Evolutionary conservation across 2,113 vertebrate genomes (phyloP).

Genomic region (Mobula hypostoma): DNA sequence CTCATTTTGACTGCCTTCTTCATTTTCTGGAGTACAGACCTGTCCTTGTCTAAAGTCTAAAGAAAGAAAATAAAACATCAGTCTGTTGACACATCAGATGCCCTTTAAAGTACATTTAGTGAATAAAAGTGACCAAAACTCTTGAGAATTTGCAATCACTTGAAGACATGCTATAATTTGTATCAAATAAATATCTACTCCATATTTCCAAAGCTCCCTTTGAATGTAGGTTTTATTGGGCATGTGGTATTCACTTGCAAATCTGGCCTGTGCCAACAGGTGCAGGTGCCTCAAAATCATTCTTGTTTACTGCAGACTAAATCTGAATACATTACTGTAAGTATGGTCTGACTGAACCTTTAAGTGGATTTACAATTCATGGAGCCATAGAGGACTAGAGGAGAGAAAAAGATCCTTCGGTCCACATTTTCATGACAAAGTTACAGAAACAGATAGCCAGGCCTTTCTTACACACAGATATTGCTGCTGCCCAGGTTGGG

Average conservation of each 20-base stretch:
- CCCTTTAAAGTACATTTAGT: neutral
- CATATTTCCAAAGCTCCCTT: neutral
- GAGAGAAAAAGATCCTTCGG: too few species aligned
- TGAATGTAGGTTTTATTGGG: neutral
- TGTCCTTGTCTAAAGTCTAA: conserved; percentile 56
- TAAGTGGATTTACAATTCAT: neutral
- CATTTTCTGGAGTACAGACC: conserved; percentile 57
- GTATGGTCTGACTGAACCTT: neutral
- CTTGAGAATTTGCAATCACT: neutral
- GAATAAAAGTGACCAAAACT: neutral
- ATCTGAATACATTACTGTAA: neutral
- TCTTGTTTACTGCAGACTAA: neutral
- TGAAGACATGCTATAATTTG: neutral
- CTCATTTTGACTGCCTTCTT: conserved; percentile 60
- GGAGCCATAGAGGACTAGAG: too few species aligned
- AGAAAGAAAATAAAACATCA: conserved; percentile 36
- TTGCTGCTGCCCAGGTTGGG: too few species aligned
- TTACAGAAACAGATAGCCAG: too few species aligned
- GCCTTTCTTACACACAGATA: too few species aligned
- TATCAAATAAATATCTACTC: neutral
- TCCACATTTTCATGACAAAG: too few species aligned
- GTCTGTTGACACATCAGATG: neutral
- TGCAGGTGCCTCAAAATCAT: neutral
- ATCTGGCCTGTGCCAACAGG: neutral
- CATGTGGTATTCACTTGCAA: neutral